Evolutionary conservation across 2,113 vertebrate genomes (phyloP).

Genomic region (Ardeotis arabs): DNA sequence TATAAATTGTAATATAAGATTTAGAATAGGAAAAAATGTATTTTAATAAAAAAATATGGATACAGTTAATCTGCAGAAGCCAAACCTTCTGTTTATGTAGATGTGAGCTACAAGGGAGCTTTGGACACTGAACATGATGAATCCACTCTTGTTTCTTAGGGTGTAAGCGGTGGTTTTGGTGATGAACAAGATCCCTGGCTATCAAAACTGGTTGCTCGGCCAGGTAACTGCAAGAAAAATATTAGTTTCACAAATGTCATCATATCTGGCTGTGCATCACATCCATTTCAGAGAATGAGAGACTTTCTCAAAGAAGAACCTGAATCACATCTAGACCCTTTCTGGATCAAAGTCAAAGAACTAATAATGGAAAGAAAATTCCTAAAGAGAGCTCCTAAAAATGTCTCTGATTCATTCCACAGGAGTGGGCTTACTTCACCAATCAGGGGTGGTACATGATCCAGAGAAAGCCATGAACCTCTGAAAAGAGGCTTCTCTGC

Average conservation of each 20-base stretch:
- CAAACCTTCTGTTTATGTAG: conserved; percentile 46
- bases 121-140: neutral
- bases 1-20: conserved; percentile 23
- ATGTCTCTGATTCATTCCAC: neutral
- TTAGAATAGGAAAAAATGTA: conserved; percentile 49
- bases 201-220: conserved; percentile 94
- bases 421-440: neutral
- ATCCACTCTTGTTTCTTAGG: conserved; percentile 63
- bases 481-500: neutral
- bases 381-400: neutral
- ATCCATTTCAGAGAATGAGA: neutral
- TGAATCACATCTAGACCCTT: neutral
- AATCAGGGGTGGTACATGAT: too few relatives aligned
- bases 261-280: neutral
- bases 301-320: neutral
- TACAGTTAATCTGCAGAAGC: conserved; percentile 38
- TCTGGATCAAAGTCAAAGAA: neutral
- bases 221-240: conserved; percentile 86
- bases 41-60: conserved; percentile 41
- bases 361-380: neutral
- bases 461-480: neutral
- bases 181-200: conserved; percentile 97
- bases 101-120: neutral
- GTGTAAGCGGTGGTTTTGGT: conserved; percentile 88
- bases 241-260: conserved; percentile 25